Evolutionary conservation across 2,888 invertebrate species (phyloP).

Genomic region (Tenthredo scrophulariae): DNA sequence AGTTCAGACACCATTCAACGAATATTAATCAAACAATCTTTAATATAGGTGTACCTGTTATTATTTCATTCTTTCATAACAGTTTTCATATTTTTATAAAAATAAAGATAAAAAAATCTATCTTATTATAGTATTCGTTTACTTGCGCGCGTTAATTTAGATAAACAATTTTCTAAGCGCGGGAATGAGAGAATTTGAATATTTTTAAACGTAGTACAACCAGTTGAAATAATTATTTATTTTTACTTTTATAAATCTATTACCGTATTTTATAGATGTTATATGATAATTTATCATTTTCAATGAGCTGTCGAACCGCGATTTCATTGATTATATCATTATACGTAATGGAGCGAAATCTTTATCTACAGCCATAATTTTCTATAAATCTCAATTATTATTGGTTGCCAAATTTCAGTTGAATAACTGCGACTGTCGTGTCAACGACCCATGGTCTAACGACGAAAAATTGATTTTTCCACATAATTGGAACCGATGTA

Average conservation of each 20-base stretch:
- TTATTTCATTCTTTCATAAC: neutral
- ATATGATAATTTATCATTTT: neutral
- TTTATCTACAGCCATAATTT: neutral
- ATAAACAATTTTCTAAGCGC: neutral
- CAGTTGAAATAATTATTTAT: neutral
- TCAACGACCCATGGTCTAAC: neutral
- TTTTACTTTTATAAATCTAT: neutral
- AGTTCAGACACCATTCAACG: slow-evolving; percentile 52
- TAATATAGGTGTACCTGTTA: neutral
- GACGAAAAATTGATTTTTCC: neutral
- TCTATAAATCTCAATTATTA: neutral
- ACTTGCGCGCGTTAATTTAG: neutral
- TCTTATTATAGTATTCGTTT: neutral
- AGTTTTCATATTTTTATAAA: neutral
- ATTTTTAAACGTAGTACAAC: neutral
- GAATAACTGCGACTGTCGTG: neutral
- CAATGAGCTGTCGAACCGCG: neutral
- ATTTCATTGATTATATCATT: neutral
- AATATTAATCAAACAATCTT: neutral
- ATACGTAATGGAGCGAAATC: neutral
- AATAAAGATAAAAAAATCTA: neutral
- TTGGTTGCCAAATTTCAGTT: neutral
- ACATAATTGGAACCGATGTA: neutral
- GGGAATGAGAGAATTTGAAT: neutral
- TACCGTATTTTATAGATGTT: neutral